Base-by-base conservation (phyloP, 2,888 invertebrate genomes). In the Hypselothyrea guttata region DNA sequence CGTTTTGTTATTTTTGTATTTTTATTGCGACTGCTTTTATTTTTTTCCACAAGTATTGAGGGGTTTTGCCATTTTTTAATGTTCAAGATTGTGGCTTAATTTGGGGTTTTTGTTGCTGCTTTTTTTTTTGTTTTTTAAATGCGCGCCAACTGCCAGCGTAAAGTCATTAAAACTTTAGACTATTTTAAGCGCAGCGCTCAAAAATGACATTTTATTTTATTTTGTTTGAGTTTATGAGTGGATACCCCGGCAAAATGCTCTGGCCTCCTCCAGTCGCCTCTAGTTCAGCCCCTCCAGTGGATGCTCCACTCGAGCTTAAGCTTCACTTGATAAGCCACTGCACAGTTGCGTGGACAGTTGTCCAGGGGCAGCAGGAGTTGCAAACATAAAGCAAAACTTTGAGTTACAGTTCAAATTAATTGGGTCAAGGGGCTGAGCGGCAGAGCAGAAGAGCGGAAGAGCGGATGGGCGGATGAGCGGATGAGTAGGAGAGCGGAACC, bases 151-250 rank as follows among this genome's bases (percentile, higher is more conserved):
- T 33, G 49, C 47, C 15, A 40, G 47, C 47, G 47, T 47, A 68
- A 83, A 75, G 85, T 83, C 81, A 81, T 81, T 81, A 81, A 85
- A 81, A 81, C 71, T 83, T 81, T 81, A 15, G 82, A 85, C 81
- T 75, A 81, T 81, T 81, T 81, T 71, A 73, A 85, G 61, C 75
- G 63, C 16, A 60, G 45, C 59, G 22, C 46, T 61, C 56, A 55
- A 72, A 82, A 78, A 70, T 69, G 64, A 73, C 73, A 83, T 79
- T 85, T 75, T 48, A 64, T 64, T 57, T 64, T 63, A 81, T 79
- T 78, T 82, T 79, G 73, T 66, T 79, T 73, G 60, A 73, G 66
- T 75, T 83, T 78, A 69, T 59, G 71, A 61, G 56, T 66, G 66
- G 28, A 54, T 60, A 59, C 30, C 9, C n/a, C 13, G 11, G 16